Evolutionary conservation across 2,888 invertebrate species (phyloP).

Genomic region (Alcis repandata): DNA sequence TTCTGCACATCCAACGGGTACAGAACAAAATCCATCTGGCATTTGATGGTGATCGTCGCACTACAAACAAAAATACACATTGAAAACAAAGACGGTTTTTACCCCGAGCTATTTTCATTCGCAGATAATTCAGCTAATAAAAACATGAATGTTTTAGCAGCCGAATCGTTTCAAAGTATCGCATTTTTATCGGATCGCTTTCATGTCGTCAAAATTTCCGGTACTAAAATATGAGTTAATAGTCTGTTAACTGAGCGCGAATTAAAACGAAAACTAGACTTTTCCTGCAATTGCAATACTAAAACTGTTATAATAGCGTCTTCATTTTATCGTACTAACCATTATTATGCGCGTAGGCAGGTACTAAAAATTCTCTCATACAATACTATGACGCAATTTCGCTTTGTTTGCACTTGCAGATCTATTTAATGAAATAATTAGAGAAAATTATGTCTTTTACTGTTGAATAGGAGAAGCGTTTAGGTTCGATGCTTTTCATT

Average conservation of each 20-base stretch:
- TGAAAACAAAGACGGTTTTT: conserved; percentile 23
- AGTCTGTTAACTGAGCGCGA: conserved; percentile 21
- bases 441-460: neutral
- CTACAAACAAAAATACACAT: conserved; percentile 65
- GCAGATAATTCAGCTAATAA: conserved; percentile 35
- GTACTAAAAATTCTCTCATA: conserved; percentile 1
- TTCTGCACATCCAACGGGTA: conserved; percentile 89
- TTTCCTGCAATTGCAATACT: conserved; percentile 10
- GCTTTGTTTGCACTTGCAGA: neutral
- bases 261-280: conserved; percentile 23
- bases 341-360: conserved; percentile 8
- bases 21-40: conserved; percentile 89
- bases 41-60: conserved; percentile 88
- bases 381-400: conserved; percentile 7
- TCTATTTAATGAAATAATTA: neutral
- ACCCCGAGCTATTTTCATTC: conserved; percentile 25
- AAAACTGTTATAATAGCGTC: conserved; percentile 13
- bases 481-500: too few relatives aligned
- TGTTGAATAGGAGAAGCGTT: neutral
- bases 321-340: conserved; percentile 21
- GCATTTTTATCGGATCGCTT: conserved; percentile 24
- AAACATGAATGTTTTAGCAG: conserved; percentile 35
- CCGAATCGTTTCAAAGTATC: conserved; percentile 22
- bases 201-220: conserved; percentile 36
- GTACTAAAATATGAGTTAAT: conserved; percentile 34